These are phyloP conservation scores for Byasa hedistus DNA, from an alignment of 2,888 invertebrate genomes.

Conservation along the genomic window DNA sequence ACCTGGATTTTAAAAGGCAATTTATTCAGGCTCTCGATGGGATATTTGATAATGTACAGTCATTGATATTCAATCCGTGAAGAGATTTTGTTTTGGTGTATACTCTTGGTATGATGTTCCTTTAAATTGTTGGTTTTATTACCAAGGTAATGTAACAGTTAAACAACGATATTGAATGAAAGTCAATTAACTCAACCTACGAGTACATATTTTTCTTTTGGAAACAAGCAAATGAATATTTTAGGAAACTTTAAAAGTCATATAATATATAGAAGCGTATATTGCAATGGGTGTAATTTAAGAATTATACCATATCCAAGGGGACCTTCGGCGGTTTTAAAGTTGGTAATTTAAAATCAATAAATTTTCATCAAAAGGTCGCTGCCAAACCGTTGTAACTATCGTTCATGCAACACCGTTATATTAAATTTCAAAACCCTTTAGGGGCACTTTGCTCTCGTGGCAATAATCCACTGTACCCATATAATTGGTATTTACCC, in stretches of 20 bases:
- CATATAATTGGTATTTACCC: conserved; percentile 77
- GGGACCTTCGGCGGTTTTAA: conserved; percentile 13
- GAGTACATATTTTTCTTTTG: neutral
- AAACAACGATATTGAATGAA: neutral
- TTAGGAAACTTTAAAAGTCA: neutral
- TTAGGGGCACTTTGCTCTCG: conserved; percentile 48
- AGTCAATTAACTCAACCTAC: neutral
- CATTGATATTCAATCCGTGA: conserved; percentile 35
- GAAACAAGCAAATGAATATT: neutral
- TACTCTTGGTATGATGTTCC: neutral
- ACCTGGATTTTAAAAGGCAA: conserved; percentile 70
- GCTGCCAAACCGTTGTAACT: conserved; percentile 41
- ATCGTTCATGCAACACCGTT: conserved; percentile 48
- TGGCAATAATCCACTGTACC: conserved; percentile 61
- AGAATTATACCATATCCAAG: neutral
- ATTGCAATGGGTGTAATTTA: conserved; percentile 1
- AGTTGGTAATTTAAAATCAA: conserved; percentile 38
- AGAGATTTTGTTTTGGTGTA: conserved; percentile 8
- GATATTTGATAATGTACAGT: conserved; percentile 65
- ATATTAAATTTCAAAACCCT: conserved; percentile 69
- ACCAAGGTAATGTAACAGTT: neutral
- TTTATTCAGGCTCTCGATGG: conserved; percentile 66
- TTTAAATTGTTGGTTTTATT: neutral
- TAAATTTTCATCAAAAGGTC: conserved; percentile 62
- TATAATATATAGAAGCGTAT: neutral